These are phyloP conservation scores for Sialis lutaria DNA, from an alignment of 2,888 invertebrate genomes.

Conservation along the genomic window DNA sequence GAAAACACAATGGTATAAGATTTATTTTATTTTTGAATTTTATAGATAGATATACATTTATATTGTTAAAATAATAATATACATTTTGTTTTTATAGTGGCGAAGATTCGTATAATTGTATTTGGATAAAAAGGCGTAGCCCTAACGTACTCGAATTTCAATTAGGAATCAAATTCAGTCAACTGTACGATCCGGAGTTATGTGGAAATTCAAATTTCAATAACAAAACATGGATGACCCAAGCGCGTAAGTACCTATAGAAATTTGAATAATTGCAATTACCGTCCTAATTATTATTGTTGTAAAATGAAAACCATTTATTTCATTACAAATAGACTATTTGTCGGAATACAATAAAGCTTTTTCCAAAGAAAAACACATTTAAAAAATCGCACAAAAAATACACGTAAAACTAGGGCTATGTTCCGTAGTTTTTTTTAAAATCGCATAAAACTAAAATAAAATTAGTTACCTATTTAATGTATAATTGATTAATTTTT, in stretches of 20 bases:
- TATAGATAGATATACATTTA: background rate
- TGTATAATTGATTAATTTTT: no score
- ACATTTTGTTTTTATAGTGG: constrained; percentile 27
- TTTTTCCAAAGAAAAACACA: no score
- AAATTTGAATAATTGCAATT: no score
- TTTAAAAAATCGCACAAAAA: no score
- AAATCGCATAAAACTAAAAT: no score
- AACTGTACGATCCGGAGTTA: constrained; percentile 16
- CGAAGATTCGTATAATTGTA: constrained; percentile 36
- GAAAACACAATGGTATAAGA: constrained; percentile 32
- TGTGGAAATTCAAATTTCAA: constrained; percentile 16
- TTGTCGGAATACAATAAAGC: no score
- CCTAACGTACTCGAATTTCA: constrained; percentile 43
- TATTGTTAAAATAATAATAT: background rate
- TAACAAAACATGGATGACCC: constrained; percentile 1
- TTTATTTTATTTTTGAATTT: background rate
- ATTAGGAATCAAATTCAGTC: constrained; percentile 24
- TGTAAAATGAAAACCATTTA: no score
- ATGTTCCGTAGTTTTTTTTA: no score
- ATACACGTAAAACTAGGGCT: no score
- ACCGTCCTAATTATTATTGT: no score
- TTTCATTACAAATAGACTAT: no score
- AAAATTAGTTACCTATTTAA: no score
- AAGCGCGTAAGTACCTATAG: background rate
- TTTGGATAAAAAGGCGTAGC: constrained; percentile 37